Evolutionary conservation across 2,888 invertebrate species (phyloP).

Genomic region (Trachelus stipa): DNA sequence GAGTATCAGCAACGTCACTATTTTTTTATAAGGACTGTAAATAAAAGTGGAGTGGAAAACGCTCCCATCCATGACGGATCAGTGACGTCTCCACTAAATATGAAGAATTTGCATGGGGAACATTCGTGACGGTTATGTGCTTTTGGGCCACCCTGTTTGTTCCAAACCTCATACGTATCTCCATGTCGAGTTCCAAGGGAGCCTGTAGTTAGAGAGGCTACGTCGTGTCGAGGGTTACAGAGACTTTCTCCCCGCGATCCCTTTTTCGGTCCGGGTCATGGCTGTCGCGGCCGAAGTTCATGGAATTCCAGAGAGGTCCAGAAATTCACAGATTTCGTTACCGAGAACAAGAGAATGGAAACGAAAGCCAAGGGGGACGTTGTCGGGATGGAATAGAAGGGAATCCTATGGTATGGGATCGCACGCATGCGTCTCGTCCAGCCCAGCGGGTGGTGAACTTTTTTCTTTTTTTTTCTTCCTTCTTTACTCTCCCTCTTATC

Average conservation of each 20-base stretch:
- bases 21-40: neutral
- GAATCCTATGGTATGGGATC: constrained; percentile 51
- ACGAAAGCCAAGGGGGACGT: constrained; percentile 24
- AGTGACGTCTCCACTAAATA: neutral
- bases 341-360: constrained; percentile 32
- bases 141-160: constrained; percentile 6
- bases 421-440: constrained; percentile 57
- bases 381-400: constrained; percentile 37
- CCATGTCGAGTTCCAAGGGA: neutral
- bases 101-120: neutral
- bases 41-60: neutral
- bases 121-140: neutral
- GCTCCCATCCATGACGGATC: neutral
- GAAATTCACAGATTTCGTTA: constrained; percentile 51
- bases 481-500: constrained; percentile 28
- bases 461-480: constrained; percentile 34
- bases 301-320: constrained; percentile 43
- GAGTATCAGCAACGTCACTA: neutral
- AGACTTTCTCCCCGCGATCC: constrained; percentile 28
- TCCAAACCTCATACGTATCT: constrained; percentile 4
- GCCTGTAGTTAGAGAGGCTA: constrained; percentile 7
- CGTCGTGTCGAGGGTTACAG: constrained; percentile 23
- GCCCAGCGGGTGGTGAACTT: constrained; percentile 60
- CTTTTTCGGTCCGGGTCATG: constrained; percentile 30
- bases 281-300: constrained; percentile 28